Base-by-base conservation (phyloP, 2,888 invertebrate species). In the Tanaodytes sp. region DNA sequence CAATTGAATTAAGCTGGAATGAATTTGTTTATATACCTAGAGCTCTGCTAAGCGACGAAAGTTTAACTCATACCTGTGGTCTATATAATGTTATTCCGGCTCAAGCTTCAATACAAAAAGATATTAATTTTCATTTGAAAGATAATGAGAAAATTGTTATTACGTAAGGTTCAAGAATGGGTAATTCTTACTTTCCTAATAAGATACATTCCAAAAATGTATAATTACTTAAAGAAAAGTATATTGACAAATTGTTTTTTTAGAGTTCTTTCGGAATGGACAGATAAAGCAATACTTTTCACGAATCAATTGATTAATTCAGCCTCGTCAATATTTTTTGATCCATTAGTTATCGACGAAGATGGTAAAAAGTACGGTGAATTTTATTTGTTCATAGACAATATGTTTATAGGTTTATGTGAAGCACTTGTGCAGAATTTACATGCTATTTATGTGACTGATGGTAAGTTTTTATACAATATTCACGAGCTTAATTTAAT, bases 331-430 rank as follows among this genome's bases (percentile, higher is more conserved):
- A 62, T 76, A 15, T 80, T 77, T 63, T 83, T 82, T 49, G 73
- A 82, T 46, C 67, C 70, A 30, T 27, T 75, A 37, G 74, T 67
- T 2, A 45, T 45, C 33, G 75, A 79, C 42, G 62, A 71, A 2
- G 27, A 66, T 52, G 76, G 63, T 5, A 76, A 64, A 61, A 68
- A 58, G 2, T 82, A 73, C 65, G 84, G 84, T 16, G 84, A 84
- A 57, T 37, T 84, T 1, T 83, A 79, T 69, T 63, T 82, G 1
- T 54, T 75, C 11, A 72, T 84, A 5, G 77, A 77, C 4, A 62
- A 71, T 46, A 61, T 80, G 40, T 49, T 80, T 16, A 46, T n/a
- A n/a, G n/a, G 73, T 18, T 67, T 84, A 8, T 74, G 80, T 20
- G 72, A 80, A 40, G 55, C 73, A 15, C 72, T 84, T 30, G 70